A percentile compares a stretch with the other conserved stretches of the same genome.
Evolutionary conservation across 2,888 invertebrate species (phyloP).

Genomic region (Dichetophora obliterata): DNA sequence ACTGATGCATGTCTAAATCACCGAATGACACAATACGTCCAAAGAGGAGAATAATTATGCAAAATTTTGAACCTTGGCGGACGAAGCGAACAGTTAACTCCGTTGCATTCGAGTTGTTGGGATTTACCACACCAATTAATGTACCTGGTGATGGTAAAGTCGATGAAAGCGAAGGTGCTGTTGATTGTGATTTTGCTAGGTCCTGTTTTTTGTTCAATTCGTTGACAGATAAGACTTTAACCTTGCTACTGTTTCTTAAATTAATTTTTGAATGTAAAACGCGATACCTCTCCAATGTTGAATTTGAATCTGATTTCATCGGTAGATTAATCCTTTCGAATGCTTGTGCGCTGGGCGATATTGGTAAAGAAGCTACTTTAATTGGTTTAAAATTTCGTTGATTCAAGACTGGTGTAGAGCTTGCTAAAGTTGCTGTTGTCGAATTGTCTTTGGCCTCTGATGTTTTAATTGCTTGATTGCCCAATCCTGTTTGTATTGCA

Average conservation of each 20-base stretch:
- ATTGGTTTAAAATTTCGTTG: no score
- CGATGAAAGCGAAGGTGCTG: not conserved
- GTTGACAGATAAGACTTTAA: slow-evolving; percentile 4
- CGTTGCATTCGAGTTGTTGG: not conserved
- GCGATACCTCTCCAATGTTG: no score
- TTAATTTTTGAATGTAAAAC: no score
- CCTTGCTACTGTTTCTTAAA: not conserved
- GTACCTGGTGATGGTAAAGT: not conserved
- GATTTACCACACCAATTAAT: not conserved
- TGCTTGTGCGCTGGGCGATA: no score
- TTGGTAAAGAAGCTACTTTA: no score
- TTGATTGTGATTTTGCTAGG: not conserved
- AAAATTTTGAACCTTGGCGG: not conserved
- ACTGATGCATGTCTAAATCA: not conserved
- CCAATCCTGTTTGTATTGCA: no score
- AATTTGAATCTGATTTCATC: no score
- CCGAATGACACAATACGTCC: not conserved
- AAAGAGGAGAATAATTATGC: not conserved
- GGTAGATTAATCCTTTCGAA: no score
- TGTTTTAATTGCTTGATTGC: no score
- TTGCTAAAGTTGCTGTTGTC: no score
- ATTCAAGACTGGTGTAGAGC: no score
- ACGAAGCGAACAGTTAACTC: not conserved
- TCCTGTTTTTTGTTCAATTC: slow-evolving; percentile 5
- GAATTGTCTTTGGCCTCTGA: no score